A percentile compares a stretch with the other conserved stretches of the same genome.
phyloP scores from a whole-genome alignment of 2,113 vertebrate genomes.

The human region GRCh38 chr2:173918501-173919000 shows the following conservation, averaged over 20 bases:
- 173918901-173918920: background rate
- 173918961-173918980: background rate
- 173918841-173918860: constrained; percentile 40
- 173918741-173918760: constrained; percentile 98
- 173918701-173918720: constrained; percentile 98
- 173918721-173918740: constrained; percentile 95
- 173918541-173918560: constrained; percentile 20
- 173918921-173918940: background rate
- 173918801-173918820: constrained; percentile 76
- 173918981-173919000: background rate
- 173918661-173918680: constrained; percentile 95
- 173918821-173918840: constrained; percentile 70
- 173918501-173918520: constrained; percentile 39
- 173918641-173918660: constrained; percentile 97
- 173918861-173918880: background rate
- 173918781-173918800: constrained; percentile 88
- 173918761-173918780: constrained; percentile 98
- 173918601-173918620: constrained; percentile 99
- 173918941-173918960: constrained; percentile 3
- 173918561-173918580: background rate
- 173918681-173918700: constrained; percentile 94
- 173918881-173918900: background rate
- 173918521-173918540: constrained; percentile 59
- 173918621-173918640: constrained; percentile 97
- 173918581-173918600: constrained; percentile 91